Conservation (phyloP, 2,888 invertebrate genomes). For the Epinotia bilunana region DNA sequence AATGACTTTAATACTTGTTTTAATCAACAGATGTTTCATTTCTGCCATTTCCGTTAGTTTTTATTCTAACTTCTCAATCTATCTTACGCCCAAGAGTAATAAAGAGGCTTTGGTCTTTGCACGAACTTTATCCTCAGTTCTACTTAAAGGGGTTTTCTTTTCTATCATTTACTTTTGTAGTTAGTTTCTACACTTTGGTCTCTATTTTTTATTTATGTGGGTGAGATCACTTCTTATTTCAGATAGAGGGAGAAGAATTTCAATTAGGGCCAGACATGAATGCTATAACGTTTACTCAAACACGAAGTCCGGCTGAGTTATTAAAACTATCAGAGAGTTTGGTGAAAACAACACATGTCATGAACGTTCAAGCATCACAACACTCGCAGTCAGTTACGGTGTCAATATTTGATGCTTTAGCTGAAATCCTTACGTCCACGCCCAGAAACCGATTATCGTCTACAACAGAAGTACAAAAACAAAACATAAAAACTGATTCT, state of each 20-base stretch:
- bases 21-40: conserved; percentile 58
- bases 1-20: conserved; percentile 69
- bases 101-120: conserved; percentile 84
- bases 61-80: conserved; percentile 52
- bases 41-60: conserved; percentile 53
- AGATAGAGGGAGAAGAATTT: conserved; percentile 83
- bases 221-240: conserved; percentile 84
- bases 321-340: conserved; percentile 80
- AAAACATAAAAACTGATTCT: conserved; percentile 69
- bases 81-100: conserved; percentile 69
- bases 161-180: conserved; percentile 42
- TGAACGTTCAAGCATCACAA: conserved; percentile 84
- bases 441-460: conserved; percentile 75
- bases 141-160: conserved; percentile 15
- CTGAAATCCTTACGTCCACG: conserved; percentile 84
- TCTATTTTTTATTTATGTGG: conserved; percentile 78
- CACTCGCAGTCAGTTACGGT: conserved; percentile 84
- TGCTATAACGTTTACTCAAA: conserved; percentile 80
- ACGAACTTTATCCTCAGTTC: conserved; percentile 57
- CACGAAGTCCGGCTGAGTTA: conserved; percentile 79
- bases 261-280: conserved; percentile 82
- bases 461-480: conserved; percentile 74
- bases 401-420: conserved; percentile 85
- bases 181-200: conserved; percentile 52
- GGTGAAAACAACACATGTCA: conserved; percentile 72